phyloP scores from a whole-genome alignment of 2,113 vertebrate genomes.

The Speoplatyrhinus poulsoni region DNA sequence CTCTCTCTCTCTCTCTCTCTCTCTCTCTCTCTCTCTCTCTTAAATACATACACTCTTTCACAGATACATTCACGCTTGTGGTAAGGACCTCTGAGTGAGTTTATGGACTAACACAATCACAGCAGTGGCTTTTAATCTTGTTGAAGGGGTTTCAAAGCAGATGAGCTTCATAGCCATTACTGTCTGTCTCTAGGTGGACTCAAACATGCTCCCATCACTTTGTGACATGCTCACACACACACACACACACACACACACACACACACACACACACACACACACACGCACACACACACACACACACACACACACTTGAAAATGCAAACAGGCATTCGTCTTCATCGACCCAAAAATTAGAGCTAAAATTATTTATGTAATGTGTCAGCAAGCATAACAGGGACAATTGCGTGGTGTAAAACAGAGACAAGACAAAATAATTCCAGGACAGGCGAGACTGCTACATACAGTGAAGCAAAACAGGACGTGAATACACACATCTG shows the following conservation, averaged over 20 bases:
- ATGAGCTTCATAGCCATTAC: conserved; percentile 62
- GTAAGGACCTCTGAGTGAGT: conserved; percentile 68
- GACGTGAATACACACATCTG: neutral
- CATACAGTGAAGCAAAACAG: too few species aligned
- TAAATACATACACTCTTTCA: conserved; percentile 49
- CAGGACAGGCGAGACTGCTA: too few species aligned
- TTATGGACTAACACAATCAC: conserved; percentile 72
- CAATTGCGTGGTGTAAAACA: neutral
- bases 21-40: conserved; percentile 47
- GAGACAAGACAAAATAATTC: neutral
- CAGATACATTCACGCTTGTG: conserved; percentile 54
- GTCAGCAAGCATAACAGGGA: too few species aligned
- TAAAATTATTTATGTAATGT: neutral
- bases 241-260: conserved; percentile 5
- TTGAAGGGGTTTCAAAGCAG: conserved; percentile 61
- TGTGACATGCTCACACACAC: neutral
- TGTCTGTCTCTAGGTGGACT: conserved; percentile 46
- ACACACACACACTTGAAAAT: neutral
- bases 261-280: conserved; percentile 5
- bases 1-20: conserved; percentile 35
- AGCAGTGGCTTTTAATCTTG: conserved; percentile 64
- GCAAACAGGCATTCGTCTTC: neutral
- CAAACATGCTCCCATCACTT: neutral
- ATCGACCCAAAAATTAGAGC: conserved; percentile 12
- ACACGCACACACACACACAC: neutral